A percentile compares a stretch with the other conserved stretches of the same genome.
These are phyloP conservation scores for Forficula auricularia DNA, from an alignment of 1,140 invertebrate species.

Conservation along the genomic window DNA sequence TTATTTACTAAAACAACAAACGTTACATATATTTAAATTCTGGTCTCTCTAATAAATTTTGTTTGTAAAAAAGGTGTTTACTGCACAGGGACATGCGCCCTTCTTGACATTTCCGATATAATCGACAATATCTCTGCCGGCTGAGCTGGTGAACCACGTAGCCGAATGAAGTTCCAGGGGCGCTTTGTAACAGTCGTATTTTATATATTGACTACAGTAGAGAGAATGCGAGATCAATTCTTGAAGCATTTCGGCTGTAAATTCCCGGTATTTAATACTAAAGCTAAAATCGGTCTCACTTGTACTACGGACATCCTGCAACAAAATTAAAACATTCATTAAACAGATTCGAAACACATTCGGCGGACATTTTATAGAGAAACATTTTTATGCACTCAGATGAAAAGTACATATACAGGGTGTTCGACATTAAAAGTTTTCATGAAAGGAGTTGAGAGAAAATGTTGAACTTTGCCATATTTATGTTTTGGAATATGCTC, in stretches of 20 bases:
- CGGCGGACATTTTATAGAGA: no score
- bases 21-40: neutral
- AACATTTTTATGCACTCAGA: no score
- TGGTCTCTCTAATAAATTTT: constrained; percentile 2
- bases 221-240: constrained; percentile 74
- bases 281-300: constrained; percentile 61
- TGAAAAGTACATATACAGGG: no score
- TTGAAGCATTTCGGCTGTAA: constrained; percentile 75
- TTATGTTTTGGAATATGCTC: no score
- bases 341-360: no score
- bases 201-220: constrained; percentile 75
- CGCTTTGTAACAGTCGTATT: constrained; percentile 79
- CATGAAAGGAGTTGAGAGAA: no score
- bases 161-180: constrained; percentile 71
- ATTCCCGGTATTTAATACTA: constrained; percentile 71
- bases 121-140: constrained; percentile 54
- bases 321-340: no score
- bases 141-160: constrained; percentile 76
- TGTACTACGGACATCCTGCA: constrained; percentile 52
- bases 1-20: constrained; percentile 42
- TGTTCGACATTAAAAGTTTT: no score
- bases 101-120: constrained; percentile 65
- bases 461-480: no score
- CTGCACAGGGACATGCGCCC: constrained; percentile 42
- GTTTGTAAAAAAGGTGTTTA: constrained; percentile 6